phyloP scores from a whole-genome alignment of 92 coral and sea anemone species.

The Micromussa lordhowensis region DNA sequence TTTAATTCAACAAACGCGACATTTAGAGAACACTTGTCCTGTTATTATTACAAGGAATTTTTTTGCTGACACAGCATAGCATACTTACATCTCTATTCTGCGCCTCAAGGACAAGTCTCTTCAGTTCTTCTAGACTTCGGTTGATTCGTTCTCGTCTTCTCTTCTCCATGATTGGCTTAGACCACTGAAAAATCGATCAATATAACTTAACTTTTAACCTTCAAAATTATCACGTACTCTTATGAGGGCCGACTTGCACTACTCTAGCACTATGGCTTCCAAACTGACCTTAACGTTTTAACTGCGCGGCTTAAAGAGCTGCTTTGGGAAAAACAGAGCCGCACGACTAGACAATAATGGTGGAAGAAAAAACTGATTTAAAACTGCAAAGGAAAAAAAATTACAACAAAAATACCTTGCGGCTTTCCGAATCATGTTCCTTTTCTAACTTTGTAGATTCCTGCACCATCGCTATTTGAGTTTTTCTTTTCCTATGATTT shows the following conservation, averaged over 20 bases:
- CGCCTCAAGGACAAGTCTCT: slow-evolving; percentile 85
- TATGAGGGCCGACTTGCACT: not conserved
- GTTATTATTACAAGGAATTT: not conserved
- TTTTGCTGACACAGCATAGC: slow-evolving; percentile 29
- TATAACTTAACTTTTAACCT: not conserved
- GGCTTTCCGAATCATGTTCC: slow-evolving; percentile 57
- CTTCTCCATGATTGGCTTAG: slow-evolving; percentile 98
- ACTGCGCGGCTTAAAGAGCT: not conserved
- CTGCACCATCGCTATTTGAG: slow-evolving; percentile 60
- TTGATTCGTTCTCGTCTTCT: slow-evolving; percentile 94
- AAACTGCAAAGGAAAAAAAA: not conserved
- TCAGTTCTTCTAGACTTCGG: slow-evolving; percentile 85
- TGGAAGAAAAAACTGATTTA: not conserved
- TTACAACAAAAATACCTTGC: slow-evolving; percentile 53
- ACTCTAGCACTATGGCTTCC: not conserved
- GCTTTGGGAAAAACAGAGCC: not conserved
- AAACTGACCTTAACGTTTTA: not conserved
- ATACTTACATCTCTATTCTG: slow-evolving; percentile 92
- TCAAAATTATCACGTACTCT: not conserved
- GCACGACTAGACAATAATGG: not conserved
- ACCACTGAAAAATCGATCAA: slow-evolving; percentile 63
- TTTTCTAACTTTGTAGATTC: slow-evolving; percentile 58
- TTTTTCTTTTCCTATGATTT: not conserved
- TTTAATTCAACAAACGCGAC: not conserved
- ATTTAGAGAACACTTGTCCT: not conserved